phyloP scores from a whole-genome alignment of 2,797 vertebrate genomes.

The Fistularia commersonii region DNA sequence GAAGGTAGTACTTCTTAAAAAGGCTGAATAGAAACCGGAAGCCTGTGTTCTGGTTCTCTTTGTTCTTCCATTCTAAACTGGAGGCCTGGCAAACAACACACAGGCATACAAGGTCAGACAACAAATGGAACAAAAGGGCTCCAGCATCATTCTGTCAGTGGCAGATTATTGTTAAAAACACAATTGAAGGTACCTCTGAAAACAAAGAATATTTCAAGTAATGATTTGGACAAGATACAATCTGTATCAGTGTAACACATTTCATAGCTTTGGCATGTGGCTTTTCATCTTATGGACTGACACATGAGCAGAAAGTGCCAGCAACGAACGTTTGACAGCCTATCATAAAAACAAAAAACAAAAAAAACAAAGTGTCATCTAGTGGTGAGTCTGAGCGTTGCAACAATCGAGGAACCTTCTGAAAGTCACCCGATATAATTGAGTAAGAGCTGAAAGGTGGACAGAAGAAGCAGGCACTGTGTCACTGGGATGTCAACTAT shows the following conservation, averaged over 20 bases:
- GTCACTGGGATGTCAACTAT: too few relatives aligned
- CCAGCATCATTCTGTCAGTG: constrained; percentile 23
- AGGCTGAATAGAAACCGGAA: constrained; percentile 97
- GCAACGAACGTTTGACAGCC: too few relatives aligned
- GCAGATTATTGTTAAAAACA: constrained; percentile 33
- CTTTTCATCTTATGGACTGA: background rate
- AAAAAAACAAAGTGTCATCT: too few relatives aligned
- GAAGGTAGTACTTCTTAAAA: constrained; percentile 98
- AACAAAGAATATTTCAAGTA: constrained; percentile 2
- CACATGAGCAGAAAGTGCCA: too few relatives aligned
- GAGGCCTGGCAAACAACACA: constrained; percentile 80
- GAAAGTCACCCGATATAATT: too few relatives aligned
- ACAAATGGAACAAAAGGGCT: constrained; percentile 29
- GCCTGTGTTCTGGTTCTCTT: constrained; percentile 92
- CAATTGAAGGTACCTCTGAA: constrained; percentile 24
- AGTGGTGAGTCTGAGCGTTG: too few relatives aligned
- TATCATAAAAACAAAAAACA: too few relatives aligned
- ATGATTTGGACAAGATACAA: background rate
- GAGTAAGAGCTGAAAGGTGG: too few relatives aligned
- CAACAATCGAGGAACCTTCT: too few relatives aligned
- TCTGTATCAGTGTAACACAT: constrained; percentile 8
- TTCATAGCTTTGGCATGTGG: constrained; percentile 2
- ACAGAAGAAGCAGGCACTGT: too few relatives aligned
- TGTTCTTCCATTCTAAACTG: constrained; percentile 95
- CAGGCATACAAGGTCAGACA: constrained; percentile 49